These are phyloP conservation scores for Cyclopterus lumpus DNA, from an alignment of 2,797 vertebrate species.

Conservation along the genomic window DNA sequence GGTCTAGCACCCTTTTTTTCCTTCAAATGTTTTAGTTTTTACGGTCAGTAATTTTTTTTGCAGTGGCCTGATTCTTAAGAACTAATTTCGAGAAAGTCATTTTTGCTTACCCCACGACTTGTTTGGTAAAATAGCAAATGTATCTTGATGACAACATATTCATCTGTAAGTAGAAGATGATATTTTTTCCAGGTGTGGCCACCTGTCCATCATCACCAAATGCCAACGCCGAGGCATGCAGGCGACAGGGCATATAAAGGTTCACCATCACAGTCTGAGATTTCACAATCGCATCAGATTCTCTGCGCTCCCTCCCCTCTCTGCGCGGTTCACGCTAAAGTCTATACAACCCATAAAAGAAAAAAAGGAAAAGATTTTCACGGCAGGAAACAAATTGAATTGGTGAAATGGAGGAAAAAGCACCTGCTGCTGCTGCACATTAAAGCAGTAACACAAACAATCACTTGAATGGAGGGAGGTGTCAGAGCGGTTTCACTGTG, in stretches of 20 bases:
- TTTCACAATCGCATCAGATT: constrained; percentile 60
- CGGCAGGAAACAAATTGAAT: constrained; percentile 74
- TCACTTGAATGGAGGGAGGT: constrained; percentile 50
- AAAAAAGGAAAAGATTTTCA: constrained; percentile 73
- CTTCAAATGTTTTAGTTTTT: not conserved
- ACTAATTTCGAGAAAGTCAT: not conserved
- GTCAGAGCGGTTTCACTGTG: constrained; percentile 50
- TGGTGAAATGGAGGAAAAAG: constrained; percentile 62
- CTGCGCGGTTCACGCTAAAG: constrained; percentile 24
- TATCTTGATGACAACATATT: not conserved
- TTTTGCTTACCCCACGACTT: not conserved
- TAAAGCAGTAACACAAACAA: constrained; percentile 66
- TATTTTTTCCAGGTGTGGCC: not conserved
- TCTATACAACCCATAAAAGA: constrained; percentile 60
- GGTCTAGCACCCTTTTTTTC: not conserved
- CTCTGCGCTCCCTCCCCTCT: constrained; percentile 27
- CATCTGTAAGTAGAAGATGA: not conserved
- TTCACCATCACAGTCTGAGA: constrained; percentile 46
- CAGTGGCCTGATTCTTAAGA: not conserved
- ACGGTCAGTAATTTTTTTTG: not conserved
- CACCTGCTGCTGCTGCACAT: constrained; percentile 66
- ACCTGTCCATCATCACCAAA: constrained; percentile 29
- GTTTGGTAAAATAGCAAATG: constrained; percentile 2
- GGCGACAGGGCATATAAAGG: constrained; percentile 44
- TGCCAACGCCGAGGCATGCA: constrained; percentile 17